Conservation (phyloP, 1,140 invertebrate species). For the Drosophila pallidifrons region DNA sequence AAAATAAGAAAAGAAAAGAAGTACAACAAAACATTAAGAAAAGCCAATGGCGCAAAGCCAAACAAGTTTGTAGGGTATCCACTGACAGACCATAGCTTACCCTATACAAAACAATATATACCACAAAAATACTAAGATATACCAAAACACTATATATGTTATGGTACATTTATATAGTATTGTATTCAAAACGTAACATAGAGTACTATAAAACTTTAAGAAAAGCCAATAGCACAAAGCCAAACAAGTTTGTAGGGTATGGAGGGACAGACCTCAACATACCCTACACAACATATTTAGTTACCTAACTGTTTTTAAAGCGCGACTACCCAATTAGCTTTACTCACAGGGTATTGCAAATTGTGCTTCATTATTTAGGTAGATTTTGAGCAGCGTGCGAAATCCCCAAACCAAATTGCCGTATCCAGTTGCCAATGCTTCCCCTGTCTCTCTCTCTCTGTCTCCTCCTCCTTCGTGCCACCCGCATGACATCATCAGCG, state of each 20-base stretch:
- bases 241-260: constrained; percentile 15
- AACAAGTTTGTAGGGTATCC: constrained; percentile 12
- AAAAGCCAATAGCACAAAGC: constrained; percentile 28
- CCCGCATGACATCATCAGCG: constrained; percentile 69
- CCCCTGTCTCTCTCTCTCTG: not conserved
- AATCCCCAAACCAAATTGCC: constrained; percentile 63
- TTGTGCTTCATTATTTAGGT: constrained; percentile 38
- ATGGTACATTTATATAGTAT: no score
- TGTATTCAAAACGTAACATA: no score
- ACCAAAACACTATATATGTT: no score
- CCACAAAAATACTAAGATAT: no score
- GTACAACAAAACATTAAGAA: constrained; percentile 23
- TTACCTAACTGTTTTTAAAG: no score
- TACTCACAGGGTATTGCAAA: constrained; percentile 13
- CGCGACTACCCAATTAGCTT: not conserved
- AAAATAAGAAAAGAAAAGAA: constrained; percentile 17
- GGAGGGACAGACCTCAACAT: not conserved
- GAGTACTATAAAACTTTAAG: constrained; percentile 7
- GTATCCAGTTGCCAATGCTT: constrained; percentile 48
- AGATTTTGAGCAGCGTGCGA: constrained; percentile 67
- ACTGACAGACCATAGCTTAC: not conserved
- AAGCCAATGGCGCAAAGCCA: constrained; percentile 32
- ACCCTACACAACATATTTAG: not conserved
- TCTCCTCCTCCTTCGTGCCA: not conserved
- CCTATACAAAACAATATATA: not conserved